Conservation (phyloP, 2,888 invertebrate genomes). For the Xestia rhomboidea region DNA sequence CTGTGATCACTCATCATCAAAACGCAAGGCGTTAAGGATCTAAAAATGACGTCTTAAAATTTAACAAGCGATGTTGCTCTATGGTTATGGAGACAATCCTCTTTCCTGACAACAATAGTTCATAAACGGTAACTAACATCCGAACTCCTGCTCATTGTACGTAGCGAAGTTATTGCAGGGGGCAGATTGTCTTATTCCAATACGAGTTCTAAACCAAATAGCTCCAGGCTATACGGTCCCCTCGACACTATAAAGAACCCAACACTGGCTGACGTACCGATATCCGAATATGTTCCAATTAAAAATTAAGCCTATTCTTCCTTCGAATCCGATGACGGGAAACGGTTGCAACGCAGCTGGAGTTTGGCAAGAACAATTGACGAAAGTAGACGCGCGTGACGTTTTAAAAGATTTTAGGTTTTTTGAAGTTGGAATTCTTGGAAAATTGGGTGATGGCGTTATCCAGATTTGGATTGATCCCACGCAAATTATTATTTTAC, state of each 20-base stretch:
- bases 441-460: neutral
- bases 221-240: conserved; percentile 82
- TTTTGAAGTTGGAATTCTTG: conserved; percentile 1
- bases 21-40: neutral
- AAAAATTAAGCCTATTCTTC: conserved; percentile 79
- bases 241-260: conserved; percentile 76
- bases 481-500: neutral
- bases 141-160: conserved; percentile 46
- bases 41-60: neutral
- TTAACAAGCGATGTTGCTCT: neutral
- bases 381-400: conserved; percentile 28
- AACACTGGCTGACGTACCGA: conserved; percentile 75
- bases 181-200: conserved; percentile 87
- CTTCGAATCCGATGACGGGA: conserved; percentile 74
- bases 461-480: neutral
- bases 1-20: neutral
- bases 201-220: conserved; percentile 86
- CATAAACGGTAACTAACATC: conserved; percentile 44
- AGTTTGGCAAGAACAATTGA: conserved; percentile 59
- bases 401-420: conserved; percentile 13
- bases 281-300: conserved; percentile 88
- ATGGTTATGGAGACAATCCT: neutral
- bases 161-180: conserved; percentile 78
- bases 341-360: conserved; percentile 75
- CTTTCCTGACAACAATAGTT: conserved; percentile 49